These are phyloP conservation scores for Caenorhabditis sinica DNA, from an alignment of 2,888 invertebrate genomes.

Conservation along the genomic window DNA sequence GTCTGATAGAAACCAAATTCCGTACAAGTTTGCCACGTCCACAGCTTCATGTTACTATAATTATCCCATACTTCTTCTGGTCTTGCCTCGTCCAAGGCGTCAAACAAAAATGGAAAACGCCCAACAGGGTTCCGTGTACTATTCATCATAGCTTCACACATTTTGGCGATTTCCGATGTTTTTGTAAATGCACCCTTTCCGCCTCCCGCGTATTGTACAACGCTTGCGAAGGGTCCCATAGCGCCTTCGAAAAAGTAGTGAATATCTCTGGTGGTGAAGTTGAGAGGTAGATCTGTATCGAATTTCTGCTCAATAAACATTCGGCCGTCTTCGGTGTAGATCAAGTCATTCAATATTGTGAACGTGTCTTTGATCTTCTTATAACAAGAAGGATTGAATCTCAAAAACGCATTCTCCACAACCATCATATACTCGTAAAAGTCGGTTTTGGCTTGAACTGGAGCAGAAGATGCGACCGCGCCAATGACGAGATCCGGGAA, in stretches of 20 bases:
- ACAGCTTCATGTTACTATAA: slow-evolving; percentile 87
- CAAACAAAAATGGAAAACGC: too few species aligned
- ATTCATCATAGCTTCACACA: too few species aligned
- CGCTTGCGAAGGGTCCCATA: too few species aligned
- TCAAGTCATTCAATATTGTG: slow-evolving; percentile 38
- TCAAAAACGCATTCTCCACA: slow-evolving; percentile 52
- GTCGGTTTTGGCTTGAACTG: slow-evolving; percentile 88
- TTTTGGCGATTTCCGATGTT: too few species aligned
- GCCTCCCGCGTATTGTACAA: too few species aligned
- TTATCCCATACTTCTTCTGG: background rate
- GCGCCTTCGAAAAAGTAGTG: too few species aligned
- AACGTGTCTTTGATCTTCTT: slow-evolving; percentile 56
- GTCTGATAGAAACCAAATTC: slow-evolving; percentile 97
- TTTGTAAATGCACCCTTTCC: too few species aligned
- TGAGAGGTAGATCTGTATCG: too few species aligned
- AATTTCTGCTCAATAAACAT: slow-evolving; percentile 17
- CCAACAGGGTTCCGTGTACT: background rate
- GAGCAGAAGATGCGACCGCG: slow-evolving; percentile 93
- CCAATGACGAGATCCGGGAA: slow-evolving; percentile 92
- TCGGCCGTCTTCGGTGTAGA: slow-evolving; percentile 38
- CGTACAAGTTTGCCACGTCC: slow-evolving; percentile 96
- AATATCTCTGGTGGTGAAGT: too few species aligned
- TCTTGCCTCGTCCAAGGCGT: background rate
- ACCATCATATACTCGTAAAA: slow-evolving; percentile 64
- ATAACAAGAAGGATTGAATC: slow-evolving; percentile 48